phyloP scores from a whole-genome alignment of 35 echinoderm and acorn worm species.

The Amphiura filiformis region DNA sequence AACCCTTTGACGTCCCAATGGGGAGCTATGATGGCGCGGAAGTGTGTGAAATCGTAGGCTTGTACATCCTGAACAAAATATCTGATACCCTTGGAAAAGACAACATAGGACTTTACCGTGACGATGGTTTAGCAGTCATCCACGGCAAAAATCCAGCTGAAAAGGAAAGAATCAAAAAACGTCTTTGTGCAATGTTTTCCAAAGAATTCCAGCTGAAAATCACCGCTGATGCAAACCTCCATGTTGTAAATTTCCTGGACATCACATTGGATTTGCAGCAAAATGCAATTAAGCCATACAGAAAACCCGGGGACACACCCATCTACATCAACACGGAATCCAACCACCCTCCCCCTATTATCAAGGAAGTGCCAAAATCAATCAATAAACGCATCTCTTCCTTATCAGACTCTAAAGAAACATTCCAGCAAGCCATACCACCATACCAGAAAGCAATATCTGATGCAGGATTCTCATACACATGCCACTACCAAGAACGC shows the following conservation, averaged over 20 bases:
- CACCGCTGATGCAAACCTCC: not conserved
- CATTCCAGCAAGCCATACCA: not conserved
- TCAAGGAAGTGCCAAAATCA: not conserved
- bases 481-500: not conserved
- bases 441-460: not conserved
- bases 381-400: not conserved
- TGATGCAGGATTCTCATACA: not conserved
- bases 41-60: not conserved
- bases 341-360: constrained; percentile 30
- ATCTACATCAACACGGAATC: constrained; percentile 31
- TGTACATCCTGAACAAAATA: not conserved
- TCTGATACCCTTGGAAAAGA: too few species aligned
- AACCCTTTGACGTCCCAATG: constrained; percentile 13
- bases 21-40: constrained; percentile 2
- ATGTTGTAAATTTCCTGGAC: not conserved
- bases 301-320: constrained; percentile 28
- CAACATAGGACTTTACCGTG: too few species aligned
- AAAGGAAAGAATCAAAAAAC: too few species aligned
- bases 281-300: constrained; percentile 7
- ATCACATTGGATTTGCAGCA: constrained; percentile 7
- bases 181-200: too few species aligned
- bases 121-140: too few species aligned
- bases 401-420: not conserved
- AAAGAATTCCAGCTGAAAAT: too few species aligned
- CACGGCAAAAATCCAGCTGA: too few species aligned